Conservation (phyloP, 2,797 vertebrate genomes). For the Champsocephalus esox region DNA sequence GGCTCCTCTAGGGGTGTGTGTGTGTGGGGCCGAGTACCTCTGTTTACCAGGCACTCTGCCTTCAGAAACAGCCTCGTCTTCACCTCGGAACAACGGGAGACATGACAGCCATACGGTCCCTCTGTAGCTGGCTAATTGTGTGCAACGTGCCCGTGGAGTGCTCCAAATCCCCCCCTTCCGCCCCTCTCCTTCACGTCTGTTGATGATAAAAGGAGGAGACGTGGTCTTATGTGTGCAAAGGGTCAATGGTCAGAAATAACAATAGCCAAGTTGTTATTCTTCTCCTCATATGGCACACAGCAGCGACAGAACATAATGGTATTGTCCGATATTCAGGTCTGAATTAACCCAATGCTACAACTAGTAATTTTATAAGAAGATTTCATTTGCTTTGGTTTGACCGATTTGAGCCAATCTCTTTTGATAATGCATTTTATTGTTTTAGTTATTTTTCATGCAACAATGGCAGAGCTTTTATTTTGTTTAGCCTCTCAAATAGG, state of each 20-base stretch:
- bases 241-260: conserved; percentile 35
- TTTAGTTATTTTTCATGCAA: too few relatives aligned
- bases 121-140: conserved; percentile 79
- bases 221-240: conserved; percentile 14
- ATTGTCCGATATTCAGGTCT: conserved; percentile 4
- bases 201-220: conserved; percentile 48
- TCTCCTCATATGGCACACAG: conserved; percentile 1
- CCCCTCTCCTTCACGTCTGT: conserved; percentile 12
- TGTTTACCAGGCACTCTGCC: conserved; percentile 75
- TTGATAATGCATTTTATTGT: too few relatives aligned
- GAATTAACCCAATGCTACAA: neutral
- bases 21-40: conserved; percentile 34
- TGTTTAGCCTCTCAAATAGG: too few relatives aligned
- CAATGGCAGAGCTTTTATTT: too few relatives aligned
- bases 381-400: too few relatives aligned
- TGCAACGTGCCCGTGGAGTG: conserved; percentile 63
- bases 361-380: too few relatives aligned
- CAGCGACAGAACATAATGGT: conserved; percentile 11
- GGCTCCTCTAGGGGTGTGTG: conserved; percentile 33
- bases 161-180: conserved; percentile 9
- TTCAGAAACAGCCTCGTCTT: conserved; percentile 74
- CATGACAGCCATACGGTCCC: conserved; percentile 82
- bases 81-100: conserved; percentile 78
- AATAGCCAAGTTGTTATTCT: conserved; percentile 19
- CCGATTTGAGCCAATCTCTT: too few relatives aligned